Base-by-base conservation (phyloP, 30 jellyfish, hydroid and myxozoan genomes). In the Turritopsis dohrnii region DNA sequence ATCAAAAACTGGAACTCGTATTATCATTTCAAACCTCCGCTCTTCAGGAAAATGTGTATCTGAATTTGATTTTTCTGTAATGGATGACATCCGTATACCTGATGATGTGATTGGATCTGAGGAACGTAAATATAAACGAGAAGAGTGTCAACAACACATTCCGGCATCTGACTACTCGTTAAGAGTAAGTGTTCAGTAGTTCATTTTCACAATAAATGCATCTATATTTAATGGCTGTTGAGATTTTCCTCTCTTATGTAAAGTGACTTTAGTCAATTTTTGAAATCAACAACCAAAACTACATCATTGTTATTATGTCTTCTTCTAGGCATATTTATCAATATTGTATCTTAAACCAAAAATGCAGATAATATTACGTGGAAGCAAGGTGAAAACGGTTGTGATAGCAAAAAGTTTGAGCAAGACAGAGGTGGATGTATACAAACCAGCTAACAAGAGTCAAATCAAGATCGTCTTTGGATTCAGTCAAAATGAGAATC, bases 81-180 rank as follows among this genome's bases (percentile, higher is more conserved):
- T 66, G 60, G 54, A 7, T 53, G 98, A 93, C 83, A 88, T 93
- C 20, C 90, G 93, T 8, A 93, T 93, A 20, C 98, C 98, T 0
- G 96, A 87, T 79, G 98, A 93, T 85, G 85, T 54, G 30, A 82
- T 79, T 21, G 90, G 85, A 84, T 89, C 98, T 1, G 98, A 89
- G 80, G 98, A 84, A 65, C 71, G 93, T 66, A 65, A 79, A 76
- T 93, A 86, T 60, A 93, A 88, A 66, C 79, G 96, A 83, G 98
- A 93, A 80, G 96, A 93, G 31, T 65, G 98, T 31, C 98, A 93
- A 76, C 92, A 93, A 52, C 98, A 93, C 71, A 93, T 93, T 16
- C 98, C 98, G 18, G 96, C 96, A 22, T 93, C 98, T 0, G 98
- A 93, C 85, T 88, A 93, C 86, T 93, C 98, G 21, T 88, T 93